Evolutionary conservation across 2,797 vertebrate genomes (phyloP).

Genomic region (Chelmon rostratus): DNA sequence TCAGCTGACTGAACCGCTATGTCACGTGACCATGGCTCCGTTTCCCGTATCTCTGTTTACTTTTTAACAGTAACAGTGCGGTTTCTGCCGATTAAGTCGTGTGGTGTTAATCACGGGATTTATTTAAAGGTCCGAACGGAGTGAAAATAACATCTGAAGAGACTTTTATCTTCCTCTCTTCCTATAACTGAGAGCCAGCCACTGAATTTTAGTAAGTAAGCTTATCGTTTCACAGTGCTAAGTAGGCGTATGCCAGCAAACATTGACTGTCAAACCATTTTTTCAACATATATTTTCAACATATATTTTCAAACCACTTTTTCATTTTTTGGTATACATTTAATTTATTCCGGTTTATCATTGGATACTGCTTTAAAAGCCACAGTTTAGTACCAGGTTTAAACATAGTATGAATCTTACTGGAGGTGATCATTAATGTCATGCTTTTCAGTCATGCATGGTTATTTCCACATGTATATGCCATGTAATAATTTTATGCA

Average conservation of each 20-base stretch:
- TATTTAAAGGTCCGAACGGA: neutral
- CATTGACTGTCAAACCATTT: too few species aligned
- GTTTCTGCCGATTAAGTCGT: too few species aligned
- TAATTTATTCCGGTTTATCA: rapidly evolving
- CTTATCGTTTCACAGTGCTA: neutral
- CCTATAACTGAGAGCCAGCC: neutral
- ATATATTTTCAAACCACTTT: too few species aligned
- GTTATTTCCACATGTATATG: neutral
- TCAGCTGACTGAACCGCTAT: neutral
- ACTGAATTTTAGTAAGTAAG: neutral
- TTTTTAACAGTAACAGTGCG: neutral
- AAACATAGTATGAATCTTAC: neutral
- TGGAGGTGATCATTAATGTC: neutral
- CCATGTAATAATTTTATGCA: neutral
- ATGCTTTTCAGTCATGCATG: neutral
- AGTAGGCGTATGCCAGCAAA: neutral
- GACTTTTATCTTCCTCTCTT: neutral
- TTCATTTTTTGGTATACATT: neutral
- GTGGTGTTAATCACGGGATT: neutral
- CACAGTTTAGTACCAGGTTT: neutral
- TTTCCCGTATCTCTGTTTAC: too few species aligned
- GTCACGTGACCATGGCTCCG: neutral
- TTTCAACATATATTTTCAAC: too few species aligned
- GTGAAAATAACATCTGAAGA: neutral
- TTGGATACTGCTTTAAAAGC: neutral